phyloP scores from a whole-genome alignment of 2,113 vertebrate genomes.

The Pluvianellus socialis region DNA sequence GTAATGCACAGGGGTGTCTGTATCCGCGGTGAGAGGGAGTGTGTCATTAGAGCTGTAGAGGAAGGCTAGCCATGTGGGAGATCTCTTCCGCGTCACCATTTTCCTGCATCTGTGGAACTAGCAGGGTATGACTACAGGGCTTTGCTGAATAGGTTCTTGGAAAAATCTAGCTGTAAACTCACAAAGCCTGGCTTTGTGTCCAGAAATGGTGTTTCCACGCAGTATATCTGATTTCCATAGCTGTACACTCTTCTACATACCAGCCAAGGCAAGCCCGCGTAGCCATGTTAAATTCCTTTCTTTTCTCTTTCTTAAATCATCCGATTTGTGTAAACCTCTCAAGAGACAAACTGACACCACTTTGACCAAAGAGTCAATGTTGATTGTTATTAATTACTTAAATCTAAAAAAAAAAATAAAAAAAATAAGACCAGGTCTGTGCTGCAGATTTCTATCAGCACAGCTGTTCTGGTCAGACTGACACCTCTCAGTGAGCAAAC shows the following conservation, averaged over 20 bases:
- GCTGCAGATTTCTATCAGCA: conserved; percentile 57
- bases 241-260: conserved; percentile 33
- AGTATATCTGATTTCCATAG: conserved; percentile 69
- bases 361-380: not conserved
- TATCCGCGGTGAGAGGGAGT: not conserved
- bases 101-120: conserved; percentile 54
- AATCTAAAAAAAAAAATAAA: too few species aligned
- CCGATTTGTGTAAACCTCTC: conserved; percentile 8
- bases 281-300: conserved; percentile 45
- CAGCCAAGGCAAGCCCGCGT: conserved; percentile 52
- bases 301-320: conserved; percentile 39
- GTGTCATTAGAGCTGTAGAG: not conserved
- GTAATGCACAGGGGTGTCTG: not conserved
- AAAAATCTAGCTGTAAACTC: conserved; percentile 59
- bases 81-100: conserved; percentile 43
- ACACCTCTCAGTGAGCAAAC: conserved; percentile 67
- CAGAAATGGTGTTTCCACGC: conserved; percentile 62
- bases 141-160: conserved; percentile 62
- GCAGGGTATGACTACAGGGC: conserved; percentile 41
- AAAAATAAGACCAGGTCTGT: not conserved
- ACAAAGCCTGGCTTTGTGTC: conserved; percentile 73
- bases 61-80: conserved; percentile 10
- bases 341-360: conserved; percentile 41
- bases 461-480: conserved; percentile 70
- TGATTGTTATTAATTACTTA: conserved; percentile 57